These are phyloP conservation scores for Neuroterus valhalla DNA, from an alignment of 1,140 invertebrate species.

Conservation along the genomic window DNA sequence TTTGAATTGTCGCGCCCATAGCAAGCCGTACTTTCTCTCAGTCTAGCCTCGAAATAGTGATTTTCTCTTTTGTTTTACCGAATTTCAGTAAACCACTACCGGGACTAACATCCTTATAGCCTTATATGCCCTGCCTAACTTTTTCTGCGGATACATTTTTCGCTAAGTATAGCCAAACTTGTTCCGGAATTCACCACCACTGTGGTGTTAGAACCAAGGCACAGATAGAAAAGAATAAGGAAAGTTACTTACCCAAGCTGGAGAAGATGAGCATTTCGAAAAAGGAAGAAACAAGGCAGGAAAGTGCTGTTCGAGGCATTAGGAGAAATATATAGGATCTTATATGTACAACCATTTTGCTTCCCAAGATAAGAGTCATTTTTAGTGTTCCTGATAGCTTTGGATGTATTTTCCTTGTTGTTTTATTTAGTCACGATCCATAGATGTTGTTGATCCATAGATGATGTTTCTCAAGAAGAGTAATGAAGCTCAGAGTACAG, in stretches of 20 bases:
- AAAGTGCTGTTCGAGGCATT: too few relatives aligned
- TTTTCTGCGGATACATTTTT: conserved; percentile 23
- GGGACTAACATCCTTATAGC: conserved; percentile 18
- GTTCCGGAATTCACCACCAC: conserved; percentile 5
- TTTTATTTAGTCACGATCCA: too few relatives aligned
- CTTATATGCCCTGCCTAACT: conserved; percentile 22
- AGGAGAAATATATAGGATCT: too few relatives aligned
- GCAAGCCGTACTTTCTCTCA: neutral
- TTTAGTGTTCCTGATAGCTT: too few relatives aligned
- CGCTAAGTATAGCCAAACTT: conserved; percentile 22
- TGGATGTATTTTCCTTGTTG: too few relatives aligned
- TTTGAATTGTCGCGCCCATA: conserved; percentile 9
- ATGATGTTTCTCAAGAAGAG: too few relatives aligned
- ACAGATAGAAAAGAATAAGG: neutral
- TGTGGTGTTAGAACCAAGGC: conserved; percentile 5
- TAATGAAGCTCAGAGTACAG: too few relatives aligned
- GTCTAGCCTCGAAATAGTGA: neutral
- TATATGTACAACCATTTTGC: too few relatives aligned
- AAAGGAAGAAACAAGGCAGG: neutral
- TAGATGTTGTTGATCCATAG: too few relatives aligned
- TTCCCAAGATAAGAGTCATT: too few relatives aligned
- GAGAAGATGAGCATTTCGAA: conserved; percentile 16
- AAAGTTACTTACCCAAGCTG: neutral
- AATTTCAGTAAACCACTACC: conserved; percentile 13
- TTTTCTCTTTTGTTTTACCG: neutral